Evolutionary conservation across 2,113 vertebrate species (phyloP), one percentile per base, ranked within the genome.

Genomic region (Corythaeola cristata): DNA sequence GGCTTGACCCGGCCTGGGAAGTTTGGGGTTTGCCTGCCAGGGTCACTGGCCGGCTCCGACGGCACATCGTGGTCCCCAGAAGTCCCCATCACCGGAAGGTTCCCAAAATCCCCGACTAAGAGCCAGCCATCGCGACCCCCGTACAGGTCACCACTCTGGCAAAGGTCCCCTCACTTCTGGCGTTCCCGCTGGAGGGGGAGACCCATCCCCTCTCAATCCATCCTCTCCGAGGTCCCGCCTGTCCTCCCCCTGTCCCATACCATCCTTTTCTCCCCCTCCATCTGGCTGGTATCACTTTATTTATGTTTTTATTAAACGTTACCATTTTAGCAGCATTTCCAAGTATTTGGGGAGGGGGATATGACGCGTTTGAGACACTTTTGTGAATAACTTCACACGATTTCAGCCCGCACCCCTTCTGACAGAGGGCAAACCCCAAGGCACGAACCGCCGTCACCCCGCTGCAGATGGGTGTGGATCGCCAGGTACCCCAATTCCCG

Each of bases 401-500:
- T 27, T 55, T 19, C 59, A 68, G 49, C 74, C 68, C 6, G 45
- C 20, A 5, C 15, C 71, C 39, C 62, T 19, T 37, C 72, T 3
- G 12, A 21, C 3, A 18, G n/a, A 41, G 32, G 37, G 62, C 49
- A 47, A 72, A 8, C 21, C 39, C 44, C 22, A 4, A 28, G 9
- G 11, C 45, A 3, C 5, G 1, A 21, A 15, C 23, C 3, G 1
- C 8, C 2, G 5, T 11, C 52, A n/a, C 37, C 18, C 55, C 2
- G 1, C 33, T 4, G 35, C 28, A 13, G 37, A 35, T 2, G 8
- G 49, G 35, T 6, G 11, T 15, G 1, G 45, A 7, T 2, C 9
- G 3, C 13, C 21, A 0, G n/a, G 19, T 2, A 8, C 0, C 1
- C 1, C 0, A 1, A 18, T 55, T 66, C 50, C 64, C 11, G 4